Base-by-base conservation (phyloP, 1,140 invertebrate genomes). In the Doryteuthis pealeii region DNA sequence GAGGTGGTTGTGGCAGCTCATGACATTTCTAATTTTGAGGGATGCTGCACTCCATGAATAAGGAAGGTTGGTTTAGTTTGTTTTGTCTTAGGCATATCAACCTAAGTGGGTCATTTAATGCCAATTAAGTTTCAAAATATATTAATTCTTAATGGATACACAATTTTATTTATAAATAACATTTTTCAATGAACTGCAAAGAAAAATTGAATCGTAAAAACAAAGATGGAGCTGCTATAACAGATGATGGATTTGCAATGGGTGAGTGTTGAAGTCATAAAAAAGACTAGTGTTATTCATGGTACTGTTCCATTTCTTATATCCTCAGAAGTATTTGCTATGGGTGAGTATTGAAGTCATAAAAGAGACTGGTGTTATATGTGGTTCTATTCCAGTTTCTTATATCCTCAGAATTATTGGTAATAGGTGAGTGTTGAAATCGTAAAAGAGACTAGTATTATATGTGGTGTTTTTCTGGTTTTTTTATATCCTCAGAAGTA, bases 301-400 rank as follows among this genome's bases (percentile, higher is more conserved):
- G n/a, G n/a, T n/a, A 66, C 45, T 30, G n/a, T 15, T 58, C 10
- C 31, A 8, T 15, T 18, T 4, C 32, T 71, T n/a, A 67, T n/a
- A n/a, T n/a, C n/a, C n/a, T n/a, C n/a, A n/a, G 98, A 99, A 89
- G 98, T 97, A 45, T 99, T 99, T 90, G 94, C 96, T 32, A 95
- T 99, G 91, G 97, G 97, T 92, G 86, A 87, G 81, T 74, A 49
- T 49, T 49, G 45, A 49, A 49, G 45, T 22, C 22, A n/a, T n/a
- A n/a, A 26, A n/a, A 58, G 28, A 32, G n/a, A 31, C 22, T 43
- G 2, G n/a, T 33, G 22, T 33, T 35, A 14, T 12, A 18, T 33
- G 6, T n/a, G n/a, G n/a, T n/a, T 72, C 45, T 30, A 15, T 15
- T 58, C 10, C 31, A 8, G n/a, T 15, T 18, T 4, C 32, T 71